Evolutionary conservation across 2,797 vertebrate genomes (phyloP).

Genomic region (Micromesistius poutassou): DNA sequence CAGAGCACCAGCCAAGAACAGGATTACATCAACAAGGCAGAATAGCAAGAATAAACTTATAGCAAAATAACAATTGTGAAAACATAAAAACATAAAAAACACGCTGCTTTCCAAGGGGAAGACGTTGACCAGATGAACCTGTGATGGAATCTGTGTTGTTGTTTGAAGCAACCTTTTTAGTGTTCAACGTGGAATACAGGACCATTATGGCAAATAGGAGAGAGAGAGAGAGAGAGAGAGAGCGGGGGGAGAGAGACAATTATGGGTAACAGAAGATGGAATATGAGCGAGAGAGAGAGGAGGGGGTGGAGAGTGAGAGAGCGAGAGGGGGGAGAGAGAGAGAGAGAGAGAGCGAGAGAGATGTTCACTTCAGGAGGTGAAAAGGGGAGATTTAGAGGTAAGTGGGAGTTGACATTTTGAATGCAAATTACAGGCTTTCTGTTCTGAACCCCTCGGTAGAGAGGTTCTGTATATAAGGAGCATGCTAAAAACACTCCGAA

Average conservation of each 20-base stretch:
- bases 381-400: background rate
- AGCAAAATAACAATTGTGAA: too few relatives aligned
- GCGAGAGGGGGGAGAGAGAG: background rate
- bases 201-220: background rate
- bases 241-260: too few relatives aligned
- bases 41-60: too few relatives aligned
- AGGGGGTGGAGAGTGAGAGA: background rate
- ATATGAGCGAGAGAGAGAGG: background rate
- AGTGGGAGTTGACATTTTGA: conserved; percentile 3
- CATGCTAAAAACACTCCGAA: background rate
- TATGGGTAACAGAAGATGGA: background rate
- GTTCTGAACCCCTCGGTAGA: background rate
- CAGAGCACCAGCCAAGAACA: too few relatives aligned
- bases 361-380: background rate
- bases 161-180: background rate
- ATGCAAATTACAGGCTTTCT: background rate
- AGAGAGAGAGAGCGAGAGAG: background rate
- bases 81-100: too few relatives aligned
- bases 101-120: too few relatives aligned
- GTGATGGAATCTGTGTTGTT: background rate
- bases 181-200: background rate
- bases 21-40: too few relatives aligned
- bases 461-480: background rate
- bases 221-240: background rate
- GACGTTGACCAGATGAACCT: background rate